Percentiles rank a stretch among this genome's conserved stretches.
Evolutionary conservation across 2,113 vertebrate genomes (phyloP).

Genomic region (Chaenocephalus aceratus): DNA sequence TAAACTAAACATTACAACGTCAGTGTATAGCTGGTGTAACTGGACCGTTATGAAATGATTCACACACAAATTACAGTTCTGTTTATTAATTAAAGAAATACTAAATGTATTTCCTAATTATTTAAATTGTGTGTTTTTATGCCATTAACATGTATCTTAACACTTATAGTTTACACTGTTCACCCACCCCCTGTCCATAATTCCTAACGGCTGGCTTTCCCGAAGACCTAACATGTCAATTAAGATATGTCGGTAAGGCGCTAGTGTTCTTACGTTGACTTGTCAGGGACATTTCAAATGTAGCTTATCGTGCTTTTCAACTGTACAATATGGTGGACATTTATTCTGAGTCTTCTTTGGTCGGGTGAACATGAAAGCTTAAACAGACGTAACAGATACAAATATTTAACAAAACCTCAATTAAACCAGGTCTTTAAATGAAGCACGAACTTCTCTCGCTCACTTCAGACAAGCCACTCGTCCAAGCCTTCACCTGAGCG

Average conservation of each 20-base stretch:
- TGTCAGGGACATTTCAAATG: no score
- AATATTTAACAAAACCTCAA: not conserved
- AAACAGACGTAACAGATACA: not conserved
- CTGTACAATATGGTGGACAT: not conserved
- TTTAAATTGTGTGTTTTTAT: no score
- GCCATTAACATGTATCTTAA: no score
- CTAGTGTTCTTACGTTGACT: no score
- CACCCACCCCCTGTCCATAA: no score
- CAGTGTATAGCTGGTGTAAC: not conserved
- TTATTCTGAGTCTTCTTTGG: not conserved
- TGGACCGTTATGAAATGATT: not conserved
- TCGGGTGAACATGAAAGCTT: no score
- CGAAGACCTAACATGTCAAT: no score
- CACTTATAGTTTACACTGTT: no score
- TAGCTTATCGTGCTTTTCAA: not conserved
- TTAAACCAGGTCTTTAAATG: slow-evolving; percentile 8
- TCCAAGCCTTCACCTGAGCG: slow-evolving; percentile 28
- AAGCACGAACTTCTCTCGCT: not conserved
- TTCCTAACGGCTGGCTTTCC: no score
- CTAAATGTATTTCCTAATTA: no score
- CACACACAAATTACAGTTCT: not conserved
- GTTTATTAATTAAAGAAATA: no score
- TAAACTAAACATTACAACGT: not conserved
- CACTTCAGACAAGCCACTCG: slow-evolving; percentile 4
- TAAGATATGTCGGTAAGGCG: no score